Percentiles rank a stretch among this genome's conserved stretches.
Evolutionary conservation across 2,888 invertebrate species (phyloP).

Genomic region (Trissonchulus sp.): DNA sequence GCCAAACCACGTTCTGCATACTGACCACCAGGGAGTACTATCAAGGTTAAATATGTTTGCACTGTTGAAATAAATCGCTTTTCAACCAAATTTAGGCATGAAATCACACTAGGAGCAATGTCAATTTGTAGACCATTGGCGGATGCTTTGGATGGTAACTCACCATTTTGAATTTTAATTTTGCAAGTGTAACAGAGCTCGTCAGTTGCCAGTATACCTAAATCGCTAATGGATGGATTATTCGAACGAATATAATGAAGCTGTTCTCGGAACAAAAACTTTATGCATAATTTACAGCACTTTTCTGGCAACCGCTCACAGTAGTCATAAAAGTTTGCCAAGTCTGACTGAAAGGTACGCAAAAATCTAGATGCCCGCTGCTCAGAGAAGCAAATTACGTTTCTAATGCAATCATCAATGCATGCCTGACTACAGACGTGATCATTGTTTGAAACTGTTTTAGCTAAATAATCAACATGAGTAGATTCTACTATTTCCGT

Average conservation of each 20-base stretch:
- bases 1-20: slow-evolving; percentile 8
- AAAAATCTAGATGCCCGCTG: too few species aligned
- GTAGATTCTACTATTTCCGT: too few species aligned
- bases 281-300: slow-evolving; percentile 1
- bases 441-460: too few species aligned
- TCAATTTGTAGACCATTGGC: neutral
- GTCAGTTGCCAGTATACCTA: neutral
- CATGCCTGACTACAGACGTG: too few species aligned
- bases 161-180: neutral
- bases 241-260: neutral
- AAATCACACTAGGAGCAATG: neutral
- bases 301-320: neutral
- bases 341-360: too few species aligned
- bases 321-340: slow-evolving; percentile 9
- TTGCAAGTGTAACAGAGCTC: neutral
- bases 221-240: neutral
- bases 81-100: neutral
- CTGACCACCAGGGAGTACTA: neutral
- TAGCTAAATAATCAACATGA: too few species aligned
- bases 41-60: slow-evolving; percentile 15
- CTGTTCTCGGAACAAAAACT: neutral
- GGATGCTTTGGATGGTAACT: neutral
- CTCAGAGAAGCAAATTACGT: too few species aligned
- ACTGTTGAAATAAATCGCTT: neutral
- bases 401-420: too few species aligned